These are phyloP conservation scores for Siniperca knerii DNA, from an alignment of 2,113 vertebrate genomes.

Conservation along the genomic window DNA sequence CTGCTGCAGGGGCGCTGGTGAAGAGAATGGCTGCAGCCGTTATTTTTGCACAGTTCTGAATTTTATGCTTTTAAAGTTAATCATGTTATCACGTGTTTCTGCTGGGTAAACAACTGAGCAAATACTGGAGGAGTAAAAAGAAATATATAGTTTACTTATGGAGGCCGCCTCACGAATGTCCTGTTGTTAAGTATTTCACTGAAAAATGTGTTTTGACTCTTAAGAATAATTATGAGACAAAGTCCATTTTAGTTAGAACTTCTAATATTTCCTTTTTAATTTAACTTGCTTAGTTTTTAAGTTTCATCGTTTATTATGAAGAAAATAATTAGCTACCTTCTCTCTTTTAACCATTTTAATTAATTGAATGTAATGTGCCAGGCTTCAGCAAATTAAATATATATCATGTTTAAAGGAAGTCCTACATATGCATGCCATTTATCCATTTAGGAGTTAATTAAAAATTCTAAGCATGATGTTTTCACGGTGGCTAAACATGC, in stretches of 20 bases:
- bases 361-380: constrained; percentile 25
- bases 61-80: neutral
- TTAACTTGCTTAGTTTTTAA: neutral
- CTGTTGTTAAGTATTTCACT: neutral
- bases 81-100: constrained; percentile 6
- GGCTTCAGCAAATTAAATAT: constrained; percentile 11
- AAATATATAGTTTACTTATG: neutral
- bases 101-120: constrained; percentile 7
- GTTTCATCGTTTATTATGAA: neutral
- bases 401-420: constrained; percentile 21
- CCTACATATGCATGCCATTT: constrained; percentile 13
- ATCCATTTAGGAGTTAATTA: constrained; percentile 62
- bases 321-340: constrained; percentile 10
- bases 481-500: constrained; percentile 28
- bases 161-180: neutral
- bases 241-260: neutral
- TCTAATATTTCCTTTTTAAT: neutral
- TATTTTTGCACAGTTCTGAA: constrained; percentile 16
- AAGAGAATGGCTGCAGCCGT: constrained; percentile 3
- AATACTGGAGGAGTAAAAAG: neutral
- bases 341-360: constrained; percentile 30
- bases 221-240: constrained; percentile 29
- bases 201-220: constrained; percentile 3
- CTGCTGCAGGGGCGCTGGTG: constrained; percentile 27
- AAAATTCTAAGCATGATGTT: constrained; percentile 9